Base-by-base conservation (phyloP, 2,888 invertebrate species). In the Erebia aethiops region DNA sequence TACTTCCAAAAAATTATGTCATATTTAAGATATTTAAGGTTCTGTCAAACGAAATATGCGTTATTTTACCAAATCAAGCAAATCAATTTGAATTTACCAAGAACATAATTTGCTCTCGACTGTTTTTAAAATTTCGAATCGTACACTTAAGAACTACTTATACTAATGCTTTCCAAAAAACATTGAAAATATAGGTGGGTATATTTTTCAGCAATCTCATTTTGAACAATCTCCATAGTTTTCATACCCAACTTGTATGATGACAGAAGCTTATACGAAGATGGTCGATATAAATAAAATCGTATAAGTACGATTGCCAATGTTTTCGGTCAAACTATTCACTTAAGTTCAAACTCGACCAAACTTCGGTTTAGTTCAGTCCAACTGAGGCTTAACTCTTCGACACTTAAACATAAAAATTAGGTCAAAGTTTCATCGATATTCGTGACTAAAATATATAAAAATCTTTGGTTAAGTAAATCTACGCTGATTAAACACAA, bases 401-500 rank as follows among this genome's bases (percentile, higher is more conserved):
- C 57, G 69, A 21, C 54, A 56, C 11, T 61, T 66, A 57, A 18
- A 57, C 41, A 49, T 14, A 61, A 16, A 49, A n/a, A 21, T n/a
- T 62, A 49, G 10, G 35, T 52, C 35, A 63, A 63, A 51, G 10
- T 52, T 52, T n/a, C 10, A 52, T 54, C 64, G n/a, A 64, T 26
- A 51, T 52, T 52, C 16, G 5, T 51, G 51, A 43, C 51, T 64
- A 61, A 61, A 60, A 69, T 58, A 67, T 71, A 73, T 60, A 66
- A 62, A 73, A 67, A 74, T 77, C 77, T 77, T 77, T 77, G 77
- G 77, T 75, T 75, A 77, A 72, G 60, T 70, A 73, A 67, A 71
- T 64, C 56, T 73, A 69, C 69, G 71, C 68, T 63, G 70, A 73
- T 70, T 69, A 71, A 69, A 26, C 64, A 54, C 63, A 72, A 66